Evolutionary conservation across 2,113 vertebrate species (phyloP).

Genomic region (Ciconia maguari): DNA sequence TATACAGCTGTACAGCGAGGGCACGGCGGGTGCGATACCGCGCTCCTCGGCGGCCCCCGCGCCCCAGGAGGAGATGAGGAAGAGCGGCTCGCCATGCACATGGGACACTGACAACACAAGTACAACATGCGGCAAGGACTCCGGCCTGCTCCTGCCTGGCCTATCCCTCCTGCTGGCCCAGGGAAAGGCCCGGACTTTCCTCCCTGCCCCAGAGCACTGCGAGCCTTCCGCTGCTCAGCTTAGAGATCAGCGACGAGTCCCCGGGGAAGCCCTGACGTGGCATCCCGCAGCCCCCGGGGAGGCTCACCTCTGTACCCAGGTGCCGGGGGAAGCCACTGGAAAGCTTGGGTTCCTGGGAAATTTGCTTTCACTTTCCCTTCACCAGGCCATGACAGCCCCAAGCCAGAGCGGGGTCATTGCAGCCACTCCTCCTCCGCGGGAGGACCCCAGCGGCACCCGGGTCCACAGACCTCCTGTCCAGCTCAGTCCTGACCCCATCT

Average conservation of each 20-base stretch:
- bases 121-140: slow-evolving; percentile 28
- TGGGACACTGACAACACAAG: slow-evolving; percentile 34
- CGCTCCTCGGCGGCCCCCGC: neutral
- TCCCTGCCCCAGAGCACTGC: neutral
- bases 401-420: rapidly evolving
- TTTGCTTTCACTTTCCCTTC: neutral
- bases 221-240: neutral
- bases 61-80: neutral
- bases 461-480: rapidly evolving
- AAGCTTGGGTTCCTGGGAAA: neutral
- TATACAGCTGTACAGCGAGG: slow-evolving; percentile 27
- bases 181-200: neutral
- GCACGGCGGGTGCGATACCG: neutral
- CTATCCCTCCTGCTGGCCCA: neutral
- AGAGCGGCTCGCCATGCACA: slow-evolving; percentile 45
- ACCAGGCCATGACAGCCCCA: neutral
- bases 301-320: neutral
- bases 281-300: neutral
- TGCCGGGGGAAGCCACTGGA: neutral
- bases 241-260: neutral
- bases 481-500: neutral
- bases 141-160: neutral
- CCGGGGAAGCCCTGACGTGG: rapidly evolving
- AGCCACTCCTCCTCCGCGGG: neutral
- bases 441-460: neutral